Evolutionary conservation across 2,888 invertebrate species (phyloP).

Genomic region (Xylota sylvarum): DNA sequence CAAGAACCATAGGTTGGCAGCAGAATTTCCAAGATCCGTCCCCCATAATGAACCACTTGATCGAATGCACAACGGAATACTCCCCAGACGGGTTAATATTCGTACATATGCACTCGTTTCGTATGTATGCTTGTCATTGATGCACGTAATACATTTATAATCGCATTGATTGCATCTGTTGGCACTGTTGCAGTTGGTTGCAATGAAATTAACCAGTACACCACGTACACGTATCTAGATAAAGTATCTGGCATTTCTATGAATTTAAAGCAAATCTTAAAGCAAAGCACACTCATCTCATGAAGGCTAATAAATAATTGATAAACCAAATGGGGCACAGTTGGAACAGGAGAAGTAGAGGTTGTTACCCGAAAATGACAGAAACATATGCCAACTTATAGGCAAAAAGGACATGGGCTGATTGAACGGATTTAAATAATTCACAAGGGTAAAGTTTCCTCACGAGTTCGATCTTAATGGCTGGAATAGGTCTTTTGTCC

Average conservation of each 20-base stretch:
- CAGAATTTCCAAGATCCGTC: background rate
- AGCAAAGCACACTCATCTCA: background rate
- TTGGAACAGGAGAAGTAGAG: slow-evolving; percentile 26
- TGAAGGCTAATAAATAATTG: slow-evolving; percentile 12
- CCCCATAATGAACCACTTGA: slow-evolving; percentile 2
- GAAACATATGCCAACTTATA: slow-evolving; percentile 42
- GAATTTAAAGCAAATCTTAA: slow-evolving; percentile 38
- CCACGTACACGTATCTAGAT: background rate
- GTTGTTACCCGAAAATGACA: slow-evolving; percentile 25
- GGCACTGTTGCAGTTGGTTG: background rate
- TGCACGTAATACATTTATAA: slow-evolving; percentile 44
- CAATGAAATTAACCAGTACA: background rate
- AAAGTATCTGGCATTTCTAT: background rate
- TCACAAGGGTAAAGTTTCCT: slow-evolving; percentile 57
- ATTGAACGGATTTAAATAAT: slow-evolving; percentile 54
- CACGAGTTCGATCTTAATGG: slow-evolving; percentile 12
- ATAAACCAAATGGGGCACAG: background rate
- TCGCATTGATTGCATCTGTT: slow-evolving; percentile 33
- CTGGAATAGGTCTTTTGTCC: background rate
- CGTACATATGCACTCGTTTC: too few relatives aligned
- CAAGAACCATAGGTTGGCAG: background rate
- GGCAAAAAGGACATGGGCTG: slow-evolving; percentile 35
- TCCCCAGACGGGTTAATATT: background rate
- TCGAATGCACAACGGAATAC: background rate
- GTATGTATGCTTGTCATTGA: slow-evolving; percentile 16